Base-by-base conservation (phyloP, 2,888 invertebrate species). In the Empis livida region DNA sequence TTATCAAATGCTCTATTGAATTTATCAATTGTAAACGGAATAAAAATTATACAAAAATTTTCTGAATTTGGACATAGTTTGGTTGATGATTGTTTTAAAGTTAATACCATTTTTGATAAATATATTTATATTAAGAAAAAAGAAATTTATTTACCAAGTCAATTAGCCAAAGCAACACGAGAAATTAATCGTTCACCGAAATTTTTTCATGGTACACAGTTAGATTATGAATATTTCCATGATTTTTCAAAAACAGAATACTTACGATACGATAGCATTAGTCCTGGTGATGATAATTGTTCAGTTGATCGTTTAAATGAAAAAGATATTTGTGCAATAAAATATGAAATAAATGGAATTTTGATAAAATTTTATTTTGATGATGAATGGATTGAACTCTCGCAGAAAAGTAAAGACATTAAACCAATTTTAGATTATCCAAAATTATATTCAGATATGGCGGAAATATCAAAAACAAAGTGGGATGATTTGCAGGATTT, bases 401-500 rank as follows among this genome's bases (percentile, higher is more conserved):
- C 23, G 14, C 27, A 27, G 14, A 41, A 41, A 41, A 5, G 6
- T 8, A 35, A 41, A 14, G 13, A 39, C 20, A 17, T 39, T 39
- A 41, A 41, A 23, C 41, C 41, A 16, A 41, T 41, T 27, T 9
- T 27, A 14, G 41, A 41, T 10, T 41, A 41, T 9, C 41, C 27
- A 2, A 6, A 27, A 14, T 27, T 41, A 23, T 41, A 23, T 23
- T 10, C 20, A 27, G 20, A 10, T n/a, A 23, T 41, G 41, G n/a
- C 20, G 2, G 9, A 6, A 14, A 41, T 41, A 9, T 8, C 20
- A 27, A 41, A 41, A 27, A 23, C 41, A 6, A 41, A 41, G 14
- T 41, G 41, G 41, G 41, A 41, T 27, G 41, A 41, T 41, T 41
- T 41, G 14, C 41, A 41, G 10, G 41, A 41, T 27, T 23, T 41